Evolutionary conservation across 1,140 invertebrate genomes (phyloP), one percentile per base, ranked within the genome.

Genomic region (Dolichoris vasculosae): DNA sequence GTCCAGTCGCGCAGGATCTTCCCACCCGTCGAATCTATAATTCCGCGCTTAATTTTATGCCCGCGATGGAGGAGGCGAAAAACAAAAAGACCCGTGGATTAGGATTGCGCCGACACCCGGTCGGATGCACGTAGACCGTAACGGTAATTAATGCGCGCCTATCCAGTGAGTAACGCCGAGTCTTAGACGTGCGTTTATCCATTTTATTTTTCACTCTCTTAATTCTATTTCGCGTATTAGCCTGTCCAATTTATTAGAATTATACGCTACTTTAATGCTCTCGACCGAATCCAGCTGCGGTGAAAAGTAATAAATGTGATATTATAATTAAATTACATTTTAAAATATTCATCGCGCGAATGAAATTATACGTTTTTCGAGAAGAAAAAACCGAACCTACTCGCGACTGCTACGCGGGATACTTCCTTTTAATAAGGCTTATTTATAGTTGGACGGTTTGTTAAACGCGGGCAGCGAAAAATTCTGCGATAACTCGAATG

Each of bases 1-100:
- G n/a, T 79, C 77, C 30, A 79, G 77, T 79, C 77, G 63, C 35
- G n/a, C 75, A 40, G 77, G 77, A 55, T 63, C n/a, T 77, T 7
- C 46, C 46, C 30, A 3, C 55, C 23, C 3, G 55, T 59, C 55
- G 2, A 59, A 59, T 26, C 23, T 59, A 59, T 59, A 59, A 59
- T 26, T 59, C 48, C 75, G 13, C 46, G 46, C 15, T 77, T 55
- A 73, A 77, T 55, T 51, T 51, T 55, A 77, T 77, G 46, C 46
- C 1, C 20, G 46, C 46, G 40, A 20, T 40, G 43, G n/a, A 38
- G 43, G 26, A 73, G 43, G 69, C 38, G 9, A 17, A 3, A 11
- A 51, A 6, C 15, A 35, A 55, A 26, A 38, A 35, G 6, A 1
- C 0, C 2, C 46, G 13, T 23, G 55, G 38, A 43, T 73, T 17